Evolutionary conservation across 2,113 vertebrate species (phyloP).

Genomic region (Aptenodytes forsteri): DNA sequence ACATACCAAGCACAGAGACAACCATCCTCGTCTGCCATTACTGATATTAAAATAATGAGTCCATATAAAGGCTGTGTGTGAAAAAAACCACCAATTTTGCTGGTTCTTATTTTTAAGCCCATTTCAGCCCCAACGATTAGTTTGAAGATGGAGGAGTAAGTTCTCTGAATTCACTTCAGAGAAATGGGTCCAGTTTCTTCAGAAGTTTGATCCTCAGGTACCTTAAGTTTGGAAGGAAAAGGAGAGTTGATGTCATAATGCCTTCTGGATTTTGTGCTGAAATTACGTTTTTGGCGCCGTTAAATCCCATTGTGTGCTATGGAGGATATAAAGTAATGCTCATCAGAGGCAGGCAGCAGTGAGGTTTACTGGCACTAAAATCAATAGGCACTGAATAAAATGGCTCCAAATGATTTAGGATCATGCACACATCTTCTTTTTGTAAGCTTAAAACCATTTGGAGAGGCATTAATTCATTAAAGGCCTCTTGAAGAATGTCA

Average conservation of each 20-base stretch:
- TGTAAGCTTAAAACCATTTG: constrained; percentile 68
- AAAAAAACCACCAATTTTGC: rapidly evolving
- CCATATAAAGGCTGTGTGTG: not conserved
- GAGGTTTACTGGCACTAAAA: constrained; percentile 73
- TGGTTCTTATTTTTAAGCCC: not conserved
- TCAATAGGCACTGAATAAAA: constrained; percentile 71
- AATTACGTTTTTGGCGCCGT: constrained; percentile 70
- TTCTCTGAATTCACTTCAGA: not conserved
- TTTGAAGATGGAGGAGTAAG: not conserved
- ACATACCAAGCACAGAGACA: not conserved
- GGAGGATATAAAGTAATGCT: constrained; percentile 63
- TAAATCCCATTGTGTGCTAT: constrained; percentile 59
- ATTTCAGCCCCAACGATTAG: not conserved
- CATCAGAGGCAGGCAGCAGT: constrained; percentile 59
- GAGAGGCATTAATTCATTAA: constrained; percentile 73
- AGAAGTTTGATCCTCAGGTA: not conserved
- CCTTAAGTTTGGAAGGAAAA: constrained; percentile 12
- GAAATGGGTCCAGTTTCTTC: not conserved
- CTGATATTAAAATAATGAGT: not conserved
- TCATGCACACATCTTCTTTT: constrained; percentile 57
- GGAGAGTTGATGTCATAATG: constrained; percentile 46
- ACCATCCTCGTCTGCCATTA: not conserved
- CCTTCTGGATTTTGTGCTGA: constrained; percentile 65
- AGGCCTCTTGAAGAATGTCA: constrained; percentile 60
- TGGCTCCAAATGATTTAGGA: constrained; percentile 70